Conservation (phyloP, 1,140 invertebrate genomes). For the Drosophila varians region DNA sequence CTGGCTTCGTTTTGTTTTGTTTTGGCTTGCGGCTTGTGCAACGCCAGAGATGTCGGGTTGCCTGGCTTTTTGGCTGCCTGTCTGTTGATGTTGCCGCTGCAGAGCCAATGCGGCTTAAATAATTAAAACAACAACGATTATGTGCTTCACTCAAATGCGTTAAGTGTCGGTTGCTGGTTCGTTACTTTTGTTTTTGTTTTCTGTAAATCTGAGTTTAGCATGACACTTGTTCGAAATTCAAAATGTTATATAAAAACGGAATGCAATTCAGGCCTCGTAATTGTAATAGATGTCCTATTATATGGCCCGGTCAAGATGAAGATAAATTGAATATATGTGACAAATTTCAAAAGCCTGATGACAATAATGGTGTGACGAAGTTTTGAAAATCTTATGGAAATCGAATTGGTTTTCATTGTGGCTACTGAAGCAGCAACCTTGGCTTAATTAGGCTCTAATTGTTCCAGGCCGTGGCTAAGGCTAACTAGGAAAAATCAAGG, state of each 20-base stretch:
- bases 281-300: not conserved
- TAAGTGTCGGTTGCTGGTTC: conserved; percentile 38
- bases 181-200: conserved; percentile 14
- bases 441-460: conserved; percentile 49
- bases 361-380: conserved; percentile 23
- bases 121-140: conserved; percentile 66
- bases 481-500: conserved; percentile 17
- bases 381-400: conserved; percentile 40
- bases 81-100: conserved; percentile 9
- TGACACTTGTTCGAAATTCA: conserved; percentile 66
- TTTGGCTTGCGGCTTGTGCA: conserved; percentile 57
- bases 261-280: conserved; percentile 16
- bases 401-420: conserved; percentile 47
- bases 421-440: conserved; percentile 26
- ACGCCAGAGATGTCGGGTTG: conserved; percentile 15
- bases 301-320: not conserved
- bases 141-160: conserved; percentile 62
- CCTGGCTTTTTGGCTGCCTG: not conserved
- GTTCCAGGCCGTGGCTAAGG: conserved; percentile 1
- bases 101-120: conserved; percentile 54
- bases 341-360: conserved; percentile 4
- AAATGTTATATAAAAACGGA: conserved; percentile 60
- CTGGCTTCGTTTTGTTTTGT: conserved; percentile 59
- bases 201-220: conserved; percentile 51
- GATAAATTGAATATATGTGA: conserved; percentile 7